Conservation (phyloP, 1,140 invertebrate species). For the Forficula auricularia region DNA sequence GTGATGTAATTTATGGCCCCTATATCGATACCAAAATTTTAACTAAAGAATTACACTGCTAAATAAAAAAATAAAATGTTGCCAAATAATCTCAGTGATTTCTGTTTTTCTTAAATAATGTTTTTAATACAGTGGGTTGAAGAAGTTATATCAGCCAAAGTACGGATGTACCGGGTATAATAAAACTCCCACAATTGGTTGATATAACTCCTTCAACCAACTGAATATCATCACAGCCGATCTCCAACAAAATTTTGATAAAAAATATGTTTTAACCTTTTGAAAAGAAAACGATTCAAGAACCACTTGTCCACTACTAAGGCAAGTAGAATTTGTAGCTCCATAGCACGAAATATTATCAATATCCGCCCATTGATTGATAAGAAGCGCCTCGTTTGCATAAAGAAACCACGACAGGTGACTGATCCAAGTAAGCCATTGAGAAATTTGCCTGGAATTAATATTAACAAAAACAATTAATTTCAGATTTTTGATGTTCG, state of each 20-base stretch:
- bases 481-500: too few relatives aligned
- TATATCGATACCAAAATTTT: too few relatives aligned
- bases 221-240: neutral
- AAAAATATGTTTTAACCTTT: constrained; percentile 31
- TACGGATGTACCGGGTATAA: constrained; percentile 6
- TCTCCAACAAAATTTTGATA: neutral
- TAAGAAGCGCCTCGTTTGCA: constrained; percentile 78
- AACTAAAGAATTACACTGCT: too few relatives aligned
- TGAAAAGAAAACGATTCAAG: constrained; percentile 62
- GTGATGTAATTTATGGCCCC: too few relatives aligned
- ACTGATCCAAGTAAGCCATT: constrained; percentile 48
- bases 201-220: neutral
- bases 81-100: neutral
- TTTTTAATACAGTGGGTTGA: too few relatives aligned
- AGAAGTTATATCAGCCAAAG: constrained; percentile 5
- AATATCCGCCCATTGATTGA: constrained; percentile 80
- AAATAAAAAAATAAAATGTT: too few relatives aligned
- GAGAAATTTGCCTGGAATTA: too few relatives aligned
- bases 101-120: neutral
- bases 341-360: constrained; percentile 49
- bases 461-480: too few relatives aligned
- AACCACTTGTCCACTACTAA: constrained; percentile 53
- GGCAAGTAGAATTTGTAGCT: constrained; percentile 50
- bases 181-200: neutral
- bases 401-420: constrained; percentile 92